Conservation (phyloP, 2,797 vertebrate species). For the Loris lydekkerianus region DNA sequence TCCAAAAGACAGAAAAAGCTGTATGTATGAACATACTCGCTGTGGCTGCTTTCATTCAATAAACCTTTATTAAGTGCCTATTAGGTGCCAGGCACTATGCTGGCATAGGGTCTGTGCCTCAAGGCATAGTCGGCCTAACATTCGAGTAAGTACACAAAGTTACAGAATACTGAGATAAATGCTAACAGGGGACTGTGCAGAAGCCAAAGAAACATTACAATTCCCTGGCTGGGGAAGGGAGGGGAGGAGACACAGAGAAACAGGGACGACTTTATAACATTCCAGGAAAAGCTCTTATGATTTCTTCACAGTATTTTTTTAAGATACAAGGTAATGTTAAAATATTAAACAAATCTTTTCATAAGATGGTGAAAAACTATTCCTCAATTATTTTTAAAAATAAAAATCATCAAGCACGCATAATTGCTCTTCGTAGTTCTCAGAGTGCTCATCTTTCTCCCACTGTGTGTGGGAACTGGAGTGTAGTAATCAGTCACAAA, state of each 20-base stretch:
- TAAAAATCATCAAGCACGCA: neutral
- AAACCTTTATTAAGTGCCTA: slow-evolving; percentile 80
- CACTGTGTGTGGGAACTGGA: neutral
- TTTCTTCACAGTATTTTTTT: neutral
- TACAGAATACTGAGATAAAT: neutral
- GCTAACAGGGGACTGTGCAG: neutral
- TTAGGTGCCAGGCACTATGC: slow-evolving; percentile 61
- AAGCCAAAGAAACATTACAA: neutral
- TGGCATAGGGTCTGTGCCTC: slow-evolving; percentile 49
- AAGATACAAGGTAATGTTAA: slow-evolving; percentile 8
- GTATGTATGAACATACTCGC: slow-evolving; percentile 54
- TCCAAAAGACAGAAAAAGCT: slow-evolving; percentile 71
- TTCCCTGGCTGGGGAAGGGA: neutral
- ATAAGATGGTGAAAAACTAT: neutral
- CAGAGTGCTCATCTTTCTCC: neutral
- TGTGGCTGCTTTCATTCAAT: slow-evolving; percentile 74
- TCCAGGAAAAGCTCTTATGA: neutral
- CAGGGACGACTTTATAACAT: neutral
- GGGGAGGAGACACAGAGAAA: neutral
- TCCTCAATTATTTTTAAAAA: neutral
- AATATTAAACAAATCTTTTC: neutral
- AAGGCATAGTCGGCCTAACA: slow-evolving; percentile 56
- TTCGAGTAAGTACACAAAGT: slow-evolving; percentile 45
- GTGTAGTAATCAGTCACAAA: neutral
- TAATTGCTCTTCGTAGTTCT: neutral